Evolutionary conservation across 2,113 vertebrate genomes (phyloP).

Genomic region (Ictalurus furcatus): DNA sequence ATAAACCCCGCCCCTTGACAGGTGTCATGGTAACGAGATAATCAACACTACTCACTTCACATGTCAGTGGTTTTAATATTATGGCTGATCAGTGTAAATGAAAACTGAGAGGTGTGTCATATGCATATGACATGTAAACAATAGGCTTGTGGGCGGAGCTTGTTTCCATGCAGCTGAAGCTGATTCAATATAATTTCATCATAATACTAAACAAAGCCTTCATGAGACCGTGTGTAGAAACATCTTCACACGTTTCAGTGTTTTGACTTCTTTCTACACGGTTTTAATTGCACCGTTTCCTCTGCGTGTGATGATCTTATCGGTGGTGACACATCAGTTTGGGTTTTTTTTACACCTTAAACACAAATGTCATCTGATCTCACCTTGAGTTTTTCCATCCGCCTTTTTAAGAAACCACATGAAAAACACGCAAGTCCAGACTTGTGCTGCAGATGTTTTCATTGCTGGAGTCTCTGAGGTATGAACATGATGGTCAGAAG

Average conservation of each 20-base stretch:
- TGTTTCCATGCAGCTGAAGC: not conserved
- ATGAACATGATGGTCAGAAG: not conserved
- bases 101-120: not conserved
- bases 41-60: no score
- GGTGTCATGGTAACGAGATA: no score
- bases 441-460: not conserved
- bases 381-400: constrained; percentile 50
- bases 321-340: not conserved
- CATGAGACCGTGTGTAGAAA: not conserved
- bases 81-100: no score
- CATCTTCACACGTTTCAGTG: not conserved
- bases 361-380: not conserved
- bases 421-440: constrained; percentile 13
- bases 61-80: no score
- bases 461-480: not conserved
- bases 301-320: not conserved
- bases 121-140: not conserved
- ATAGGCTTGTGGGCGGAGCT: not conserved
- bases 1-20: no score
- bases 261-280: not conserved
- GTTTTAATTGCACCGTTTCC: not conserved
- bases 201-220: not conserved
- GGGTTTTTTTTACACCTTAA: not conserved
- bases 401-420: constrained; percentile 22
- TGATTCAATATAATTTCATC: not conserved